Percentiles rank a stretch among this genome's conserved stretches.
These are phyloP conservation scores for Chrysotoxum bicinctum DNA, from an alignment of 2,888 invertebrate genomes.

Conservation along the genomic window DNA sequence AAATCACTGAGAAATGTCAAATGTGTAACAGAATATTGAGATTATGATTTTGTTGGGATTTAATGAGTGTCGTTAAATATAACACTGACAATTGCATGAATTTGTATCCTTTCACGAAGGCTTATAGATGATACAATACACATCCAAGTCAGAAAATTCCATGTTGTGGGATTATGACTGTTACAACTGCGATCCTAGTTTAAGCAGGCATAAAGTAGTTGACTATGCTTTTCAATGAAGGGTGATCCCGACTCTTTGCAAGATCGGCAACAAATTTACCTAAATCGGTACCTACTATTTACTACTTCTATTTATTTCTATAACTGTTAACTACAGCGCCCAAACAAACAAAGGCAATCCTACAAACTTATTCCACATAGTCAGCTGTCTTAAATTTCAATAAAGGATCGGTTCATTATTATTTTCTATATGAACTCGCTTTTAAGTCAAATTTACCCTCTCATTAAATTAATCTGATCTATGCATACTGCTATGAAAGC, in stretches of 20 bases:
- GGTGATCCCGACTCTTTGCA: too few species aligned
- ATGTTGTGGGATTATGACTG: too few species aligned
- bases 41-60: slow-evolving; percentile 39
- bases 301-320: too few species aligned
- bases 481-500: slow-evolving; percentile 8
- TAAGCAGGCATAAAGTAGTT: too few species aligned
- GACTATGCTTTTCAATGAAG: too few species aligned
- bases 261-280: too few species aligned
- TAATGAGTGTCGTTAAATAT: slow-evolving; percentile 60
- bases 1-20: slow-evolving; percentile 63
- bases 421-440: slow-evolving; percentile 18
- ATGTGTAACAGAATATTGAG: slow-evolving; percentile 62
- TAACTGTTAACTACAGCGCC: not conserved
- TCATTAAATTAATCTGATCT: slow-evolving; percentile 49
- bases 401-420: slow-evolving; percentile 13
- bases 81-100: slow-evolving; percentile 24
- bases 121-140: not conserved
- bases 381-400: slow-evolving; percentile 45
- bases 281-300: too few species aligned
- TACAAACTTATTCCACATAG: not conserved
- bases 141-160: not conserved
- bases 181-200: too few species aligned
- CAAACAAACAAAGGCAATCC: not conserved
- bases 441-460: slow-evolving; percentile 55
- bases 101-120: slow-evolving; percentile 26